These are phyloP conservation scores for Netelia melanura DNA, from an alignment of 2,888 invertebrate species.

Conservation along the genomic window DNA sequence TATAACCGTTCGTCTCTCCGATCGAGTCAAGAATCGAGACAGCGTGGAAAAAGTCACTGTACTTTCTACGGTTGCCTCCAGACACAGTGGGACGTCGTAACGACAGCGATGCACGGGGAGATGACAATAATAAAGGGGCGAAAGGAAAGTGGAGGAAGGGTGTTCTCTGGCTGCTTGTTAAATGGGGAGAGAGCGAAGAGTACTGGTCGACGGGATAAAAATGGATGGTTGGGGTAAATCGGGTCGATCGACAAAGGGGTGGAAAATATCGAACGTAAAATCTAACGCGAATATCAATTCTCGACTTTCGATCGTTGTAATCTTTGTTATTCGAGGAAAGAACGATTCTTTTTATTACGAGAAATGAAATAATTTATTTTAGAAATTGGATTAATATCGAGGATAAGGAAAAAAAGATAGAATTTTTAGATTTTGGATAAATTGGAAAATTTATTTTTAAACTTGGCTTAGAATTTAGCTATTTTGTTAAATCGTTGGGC, in stretches of 20 bases:
- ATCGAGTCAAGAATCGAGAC: slow-evolving; percentile 3
- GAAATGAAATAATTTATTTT: too few relatives aligned
- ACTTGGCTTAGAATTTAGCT: too few relatives aligned
- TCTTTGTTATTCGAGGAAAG: too few relatives aligned
- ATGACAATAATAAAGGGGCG: slow-evolving; percentile 61
- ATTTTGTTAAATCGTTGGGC: too few relatives aligned
- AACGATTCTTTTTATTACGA: too few relatives aligned
- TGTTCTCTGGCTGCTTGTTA: slow-evolving; percentile 56
- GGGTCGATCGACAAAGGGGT: neutral
- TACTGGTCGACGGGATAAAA: slow-evolving; percentile 9
- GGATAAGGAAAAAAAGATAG: too few relatives aligned
- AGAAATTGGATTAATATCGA: too few relatives aligned
- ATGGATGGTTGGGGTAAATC: slow-evolving; percentile 1
- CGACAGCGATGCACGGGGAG: slow-evolving; percentile 32
- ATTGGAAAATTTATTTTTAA: too few relatives aligned
- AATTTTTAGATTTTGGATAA: too few relatives aligned
- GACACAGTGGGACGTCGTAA: slow-evolving; percentile 60
- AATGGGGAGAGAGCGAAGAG: slow-evolving; percentile 53
- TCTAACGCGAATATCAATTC: too few relatives aligned
- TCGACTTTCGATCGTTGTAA: too few relatives aligned
- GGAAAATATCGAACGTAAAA: too few relatives aligned
- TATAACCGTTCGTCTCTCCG: slow-evolving; percentile 20
- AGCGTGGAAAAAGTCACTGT: slow-evolving; percentile 45
- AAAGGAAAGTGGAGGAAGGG: slow-evolving; percentile 44
- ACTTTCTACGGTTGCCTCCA: slow-evolving; percentile 43